phyloP scores from a whole-genome alignment of 2,888 invertebrate species.

The Hirtodrosophila duncani region DNA sequence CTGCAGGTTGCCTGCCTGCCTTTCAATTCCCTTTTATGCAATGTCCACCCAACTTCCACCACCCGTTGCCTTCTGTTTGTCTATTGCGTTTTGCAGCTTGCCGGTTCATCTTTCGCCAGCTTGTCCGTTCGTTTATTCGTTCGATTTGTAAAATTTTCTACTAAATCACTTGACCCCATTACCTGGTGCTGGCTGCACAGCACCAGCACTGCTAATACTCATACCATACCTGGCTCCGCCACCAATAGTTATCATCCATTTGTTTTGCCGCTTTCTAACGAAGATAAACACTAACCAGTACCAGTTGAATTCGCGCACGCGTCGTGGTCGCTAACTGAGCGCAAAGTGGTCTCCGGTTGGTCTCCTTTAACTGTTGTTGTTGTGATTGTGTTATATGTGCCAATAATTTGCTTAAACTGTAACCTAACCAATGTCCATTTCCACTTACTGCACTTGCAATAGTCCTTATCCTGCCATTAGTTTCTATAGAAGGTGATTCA shows the following conservation, averaged over 20 bases:
- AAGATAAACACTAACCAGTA: too few species aligned
- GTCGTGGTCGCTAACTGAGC: constrained; percentile 38
- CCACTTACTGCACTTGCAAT: not conserved
- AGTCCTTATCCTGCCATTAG: not conserved
- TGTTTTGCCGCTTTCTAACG: constrained; percentile 72
- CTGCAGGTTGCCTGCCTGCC: constrained; percentile 58
- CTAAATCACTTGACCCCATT: constrained; percentile 73
- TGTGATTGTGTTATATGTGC: constrained; percentile 5
- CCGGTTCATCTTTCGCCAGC: not conserved
- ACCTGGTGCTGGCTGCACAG: constrained; percentile 63
- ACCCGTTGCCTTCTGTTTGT: not conserved
- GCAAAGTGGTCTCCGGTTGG: not conserved
- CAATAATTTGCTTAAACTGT: constrained; percentile 28
- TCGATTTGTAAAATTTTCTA: constrained; percentile 37
- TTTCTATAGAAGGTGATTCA: too few species aligned
- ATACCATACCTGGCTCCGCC: constrained; percentile 1
- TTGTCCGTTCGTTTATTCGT: constrained; percentile 5
- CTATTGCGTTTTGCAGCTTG: not conserved
- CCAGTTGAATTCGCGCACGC: constrained; percentile 72
- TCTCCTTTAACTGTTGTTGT: constrained; percentile 20
- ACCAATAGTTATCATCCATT: constrained; percentile 59
- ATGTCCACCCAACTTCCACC: not conserved
- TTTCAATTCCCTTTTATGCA: constrained; percentile 37
- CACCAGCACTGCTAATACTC: constrained; percentile 24
- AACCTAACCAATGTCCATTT: too few species aligned